Conservation (phyloP, 2,113 vertebrate species). For the Nipponia nippon region DNA sequence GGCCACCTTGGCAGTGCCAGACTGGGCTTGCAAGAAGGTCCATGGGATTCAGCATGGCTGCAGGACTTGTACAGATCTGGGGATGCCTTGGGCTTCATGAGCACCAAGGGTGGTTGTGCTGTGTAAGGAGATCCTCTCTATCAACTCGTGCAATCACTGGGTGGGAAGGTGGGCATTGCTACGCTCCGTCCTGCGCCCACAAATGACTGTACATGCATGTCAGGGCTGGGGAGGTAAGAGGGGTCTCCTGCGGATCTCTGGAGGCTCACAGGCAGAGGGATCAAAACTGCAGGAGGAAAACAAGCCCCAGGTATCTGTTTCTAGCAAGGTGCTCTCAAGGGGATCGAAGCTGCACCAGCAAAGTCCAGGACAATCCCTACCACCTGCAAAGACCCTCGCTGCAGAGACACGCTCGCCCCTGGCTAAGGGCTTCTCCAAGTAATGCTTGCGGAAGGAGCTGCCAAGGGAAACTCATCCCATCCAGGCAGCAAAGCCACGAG, state of each 20-base stretch:
- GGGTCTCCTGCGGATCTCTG: neutral
- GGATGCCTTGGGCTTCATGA: neutral
- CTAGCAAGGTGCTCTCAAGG: neutral
- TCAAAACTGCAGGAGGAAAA: neutral
- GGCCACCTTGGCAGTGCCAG: neutral
- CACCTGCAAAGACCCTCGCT: neutral
- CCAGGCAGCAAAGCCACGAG: neutral
- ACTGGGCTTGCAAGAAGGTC: neutral
- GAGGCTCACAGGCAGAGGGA: neutral
- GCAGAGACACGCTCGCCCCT: accelerated
- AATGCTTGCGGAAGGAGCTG: neutral
- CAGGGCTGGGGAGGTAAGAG: neutral
- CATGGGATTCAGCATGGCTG: accelerated
- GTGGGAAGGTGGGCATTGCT: too few relatives aligned
- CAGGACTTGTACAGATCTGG: neutral
- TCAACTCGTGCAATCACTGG: accelerated
- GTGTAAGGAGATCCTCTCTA: too few relatives aligned
- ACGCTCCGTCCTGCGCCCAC: accelerated
- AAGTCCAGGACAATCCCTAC: neutral
- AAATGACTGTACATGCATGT: accelerated
- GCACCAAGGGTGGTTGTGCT: neutral
- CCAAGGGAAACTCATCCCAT: neutral
- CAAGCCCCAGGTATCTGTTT: neutral
- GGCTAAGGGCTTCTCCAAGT: neutral
- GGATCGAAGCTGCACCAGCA: accelerated